These are phyloP conservation scores for Mionectes olivaceus DNA, from an alignment of 2,797 vertebrate genomes.

Conservation along the genomic window DNA sequence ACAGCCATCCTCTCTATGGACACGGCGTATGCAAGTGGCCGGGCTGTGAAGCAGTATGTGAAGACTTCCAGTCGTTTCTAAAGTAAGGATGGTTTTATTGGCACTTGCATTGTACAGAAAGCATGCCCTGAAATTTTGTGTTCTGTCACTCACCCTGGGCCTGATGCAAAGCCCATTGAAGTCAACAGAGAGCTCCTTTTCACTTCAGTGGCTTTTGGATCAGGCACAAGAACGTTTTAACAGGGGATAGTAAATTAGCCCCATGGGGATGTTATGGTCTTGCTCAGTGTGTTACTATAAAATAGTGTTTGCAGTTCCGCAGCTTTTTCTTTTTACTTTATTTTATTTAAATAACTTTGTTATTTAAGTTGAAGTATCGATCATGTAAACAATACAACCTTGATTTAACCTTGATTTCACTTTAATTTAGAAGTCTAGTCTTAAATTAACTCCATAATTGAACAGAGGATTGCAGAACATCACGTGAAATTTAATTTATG, in stretches of 20 bases:
- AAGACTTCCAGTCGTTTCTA: conserved; percentile 97
- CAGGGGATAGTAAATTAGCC: conserved; percentile 63
- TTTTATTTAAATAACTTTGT: conserved; percentile 5
- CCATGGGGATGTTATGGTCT: conserved; percentile 47
- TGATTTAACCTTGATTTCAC: conserved; percentile 61
- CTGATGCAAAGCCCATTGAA: conserved; percentile 64
- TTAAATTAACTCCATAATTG: conserved; percentile 62
- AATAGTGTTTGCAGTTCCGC: background rate
- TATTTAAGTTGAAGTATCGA: conserved; percentile 8
- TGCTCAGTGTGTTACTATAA: conserved; percentile 23
- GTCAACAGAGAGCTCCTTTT: conserved; percentile 62
- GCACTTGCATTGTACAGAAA: conserved; percentile 20
- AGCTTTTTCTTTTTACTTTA: background rate
- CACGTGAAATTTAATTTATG: conserved; percentile 69
- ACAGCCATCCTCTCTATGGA: conserved; percentile 95
- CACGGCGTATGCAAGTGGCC: conserved; percentile 99
- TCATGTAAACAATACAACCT: conserved; percentile 35
- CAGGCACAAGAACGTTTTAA: conserved; percentile 62
- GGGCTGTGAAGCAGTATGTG: conserved; percentile 96
- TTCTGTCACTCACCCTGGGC: conserved; percentile 11
- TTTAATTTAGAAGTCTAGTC: conserved; percentile 62
- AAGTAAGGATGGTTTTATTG: conserved; percentile 88
- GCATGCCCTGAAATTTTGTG: conserved; percentile 19
- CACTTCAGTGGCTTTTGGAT: conserved; percentile 68
- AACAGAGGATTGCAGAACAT: conserved; percentile 62